phyloP scores from a whole-genome alignment of 2,888 invertebrate species.

The Cephus rjabovi region DNA sequence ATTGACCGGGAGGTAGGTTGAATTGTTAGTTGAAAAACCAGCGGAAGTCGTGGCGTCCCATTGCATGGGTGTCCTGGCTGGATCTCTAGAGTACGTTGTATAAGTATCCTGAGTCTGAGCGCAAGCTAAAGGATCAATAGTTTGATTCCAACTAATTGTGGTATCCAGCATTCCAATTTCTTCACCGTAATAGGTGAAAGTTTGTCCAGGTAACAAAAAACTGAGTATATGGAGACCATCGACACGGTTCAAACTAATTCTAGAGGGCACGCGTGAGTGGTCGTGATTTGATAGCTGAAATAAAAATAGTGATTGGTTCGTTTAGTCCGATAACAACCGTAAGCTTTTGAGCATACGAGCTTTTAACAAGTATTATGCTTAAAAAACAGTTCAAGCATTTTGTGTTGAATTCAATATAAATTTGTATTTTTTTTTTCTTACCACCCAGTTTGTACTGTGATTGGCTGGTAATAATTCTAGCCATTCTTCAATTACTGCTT shows the following conservation, averaged over 20 bases:
- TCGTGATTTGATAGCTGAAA: constrained; percentile 55
- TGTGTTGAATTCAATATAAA: neutral
- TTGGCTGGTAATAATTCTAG: constrained; percentile 47
- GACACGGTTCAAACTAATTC: constrained; percentile 50
- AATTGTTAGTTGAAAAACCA: constrained; percentile 45
- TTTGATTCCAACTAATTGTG: constrained; percentile 34
- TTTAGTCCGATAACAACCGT: neutral
- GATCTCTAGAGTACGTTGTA: constrained; percentile 43
- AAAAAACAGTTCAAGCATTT: neutral
- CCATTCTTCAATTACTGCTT: constrained; percentile 44
- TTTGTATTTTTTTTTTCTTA: constrained; percentile 28
- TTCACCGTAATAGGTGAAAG: constrained; percentile 68
- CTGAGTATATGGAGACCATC: constrained; percentile 69
- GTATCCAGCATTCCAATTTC: constrained; percentile 52
- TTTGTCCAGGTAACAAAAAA: constrained; percentile 70
- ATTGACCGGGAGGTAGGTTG: constrained; percentile 45
- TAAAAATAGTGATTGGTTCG: neutral
- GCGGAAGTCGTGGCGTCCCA: constrained; percentile 53
- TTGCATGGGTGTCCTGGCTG: constrained; percentile 61
- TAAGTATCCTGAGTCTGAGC: constrained; percentile 28
- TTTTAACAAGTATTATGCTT: neutral
- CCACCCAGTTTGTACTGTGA: constrained; percentile 58
- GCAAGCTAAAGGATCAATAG: constrained; percentile 46
- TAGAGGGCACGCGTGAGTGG: constrained; percentile 46
- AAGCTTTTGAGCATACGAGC: neutral